Evolutionary conservation across 2,797 vertebrate genomes (phyloP).

Genomic region (Decapterus maruadsi): DNA sequence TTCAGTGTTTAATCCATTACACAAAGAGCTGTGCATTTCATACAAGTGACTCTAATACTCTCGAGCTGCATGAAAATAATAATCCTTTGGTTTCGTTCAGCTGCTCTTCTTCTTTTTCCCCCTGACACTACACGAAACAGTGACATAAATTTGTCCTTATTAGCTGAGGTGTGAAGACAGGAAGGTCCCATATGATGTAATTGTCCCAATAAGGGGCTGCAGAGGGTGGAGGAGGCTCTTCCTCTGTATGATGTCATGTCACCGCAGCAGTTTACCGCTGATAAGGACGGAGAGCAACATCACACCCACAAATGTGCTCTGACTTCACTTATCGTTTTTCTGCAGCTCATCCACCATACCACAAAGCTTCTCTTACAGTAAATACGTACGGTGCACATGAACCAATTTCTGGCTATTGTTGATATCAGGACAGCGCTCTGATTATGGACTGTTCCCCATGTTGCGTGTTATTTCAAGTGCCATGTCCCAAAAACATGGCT

Average conservation of each 20-base stretch:
- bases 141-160: constrained; percentile 2
- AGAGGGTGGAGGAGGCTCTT: constrained; percentile 59
- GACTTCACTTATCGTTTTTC: constrained; percentile 62
- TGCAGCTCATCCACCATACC: constrained; percentile 30
- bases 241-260: constrained; percentile 75
- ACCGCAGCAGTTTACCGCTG: constrained; percentile 68
- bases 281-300: constrained; percentile 75
- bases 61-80: not conserved
- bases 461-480: not conserved
- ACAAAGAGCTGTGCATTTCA: not conserved
- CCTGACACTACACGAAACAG: not conserved
- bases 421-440: constrained; percentile 37
- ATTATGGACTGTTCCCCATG: constrained; percentile 20
- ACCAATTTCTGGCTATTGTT: constrained; percentile 27
- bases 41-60: not conserved
- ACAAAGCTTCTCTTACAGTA: constrained; percentile 18
- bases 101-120: not conserved
- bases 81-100: not conserved
- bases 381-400: not conserved
- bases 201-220: constrained; percentile 33
- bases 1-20: not conserved
- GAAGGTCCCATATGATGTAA: constrained; percentile 66
- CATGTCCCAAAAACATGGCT: constrained; percentile 2
- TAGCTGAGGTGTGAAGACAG: constrained; percentile 16
- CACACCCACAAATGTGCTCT: constrained; percentile 74